Conservation (phyloP, 2,113 vertebrate genomes). For the Bostrychus sinensis region DNA sequence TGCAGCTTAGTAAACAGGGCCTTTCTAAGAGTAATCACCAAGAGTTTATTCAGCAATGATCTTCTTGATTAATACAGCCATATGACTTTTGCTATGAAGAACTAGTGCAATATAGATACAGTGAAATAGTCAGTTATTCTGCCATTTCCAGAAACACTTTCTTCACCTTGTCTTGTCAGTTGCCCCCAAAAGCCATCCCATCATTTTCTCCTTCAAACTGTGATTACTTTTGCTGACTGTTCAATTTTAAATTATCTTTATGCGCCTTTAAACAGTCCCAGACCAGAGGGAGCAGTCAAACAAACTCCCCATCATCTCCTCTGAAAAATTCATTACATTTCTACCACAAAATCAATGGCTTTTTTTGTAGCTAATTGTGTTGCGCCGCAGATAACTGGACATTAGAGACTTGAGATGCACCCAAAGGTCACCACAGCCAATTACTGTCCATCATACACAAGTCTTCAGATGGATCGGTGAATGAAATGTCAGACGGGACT, state of each 20-base stretch:
- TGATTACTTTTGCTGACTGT: constrained; percentile 4
- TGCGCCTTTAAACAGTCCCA: neutral
- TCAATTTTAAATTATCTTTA: constrained; percentile 12
- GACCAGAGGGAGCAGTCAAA: neutral
- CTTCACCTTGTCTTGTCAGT: constrained; percentile 23
- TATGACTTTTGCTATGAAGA: too few species aligned
- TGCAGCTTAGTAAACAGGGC: too few species aligned
- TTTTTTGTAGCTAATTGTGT: constrained; percentile 2
- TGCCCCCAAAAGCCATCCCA: constrained; percentile 1
- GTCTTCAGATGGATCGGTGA: neutral
- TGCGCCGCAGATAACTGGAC: neutral
- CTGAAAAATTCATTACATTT: neutral
- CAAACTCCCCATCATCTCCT: neutral
- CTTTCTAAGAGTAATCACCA: too few species aligned
- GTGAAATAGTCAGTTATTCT: too few species aligned
- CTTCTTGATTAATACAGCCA: too few species aligned
- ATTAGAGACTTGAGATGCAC: neutral
- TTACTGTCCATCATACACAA: constrained; percentile 36
- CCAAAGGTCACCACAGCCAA: constrained; percentile 50
- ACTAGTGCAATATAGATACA: too few species aligned
- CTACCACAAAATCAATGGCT: neutral
- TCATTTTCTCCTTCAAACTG: neutral
- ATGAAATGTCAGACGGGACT: neutral
- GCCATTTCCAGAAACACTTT: neutral
- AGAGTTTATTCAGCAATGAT: too few species aligned